These are phyloP conservation scores for Biston stratarius DNA, from an alignment of 2,888 invertebrate genomes.

Conservation along the genomic window DNA sequence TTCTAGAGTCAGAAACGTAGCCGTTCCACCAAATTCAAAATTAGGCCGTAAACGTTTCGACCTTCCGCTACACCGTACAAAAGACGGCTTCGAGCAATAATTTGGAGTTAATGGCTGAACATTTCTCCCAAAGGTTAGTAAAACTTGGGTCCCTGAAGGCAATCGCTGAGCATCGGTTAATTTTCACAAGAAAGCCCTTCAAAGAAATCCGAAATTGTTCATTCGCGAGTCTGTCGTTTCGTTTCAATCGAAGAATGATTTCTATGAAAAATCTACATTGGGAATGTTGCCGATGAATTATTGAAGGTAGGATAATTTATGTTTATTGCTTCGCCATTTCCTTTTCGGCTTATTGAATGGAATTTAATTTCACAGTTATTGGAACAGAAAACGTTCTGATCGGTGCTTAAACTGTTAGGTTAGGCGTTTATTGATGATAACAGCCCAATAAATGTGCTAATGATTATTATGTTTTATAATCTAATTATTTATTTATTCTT, in stretches of 20 bases:
- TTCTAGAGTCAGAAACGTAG: constrained; percentile 4
- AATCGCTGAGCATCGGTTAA: constrained; percentile 53
- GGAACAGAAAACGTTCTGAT: constrained; percentile 17
- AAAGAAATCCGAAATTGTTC: constrained; percentile 57
- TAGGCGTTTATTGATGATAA: background rate
- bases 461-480: background rate
- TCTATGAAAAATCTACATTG: constrained; percentile 45
- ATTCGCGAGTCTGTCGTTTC: constrained; percentile 48
- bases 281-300: constrained; percentile 33
- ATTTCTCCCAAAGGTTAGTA: constrained; percentile 50
- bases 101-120: constrained; percentile 52
- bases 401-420: constrained; percentile 18
- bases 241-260: constrained; percentile 55
- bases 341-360: constrained; percentile 22
- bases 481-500: background rate
- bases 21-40: constrained; percentile 38
- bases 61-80: constrained; percentile 42
- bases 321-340: constrained; percentile 15
- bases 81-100: constrained; percentile 49
- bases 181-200: constrained; percentile 47
- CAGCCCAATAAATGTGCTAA: constrained; percentile 2
- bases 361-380: constrained; percentile 22
- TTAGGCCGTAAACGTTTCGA: constrained; percentile 40
- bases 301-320: constrained; percentile 27
- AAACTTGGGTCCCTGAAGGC: constrained; percentile 37